Evolutionary conservation across 1,140 invertebrate species (phyloP).

Genomic region (Calycopis cecrops): DNA sequence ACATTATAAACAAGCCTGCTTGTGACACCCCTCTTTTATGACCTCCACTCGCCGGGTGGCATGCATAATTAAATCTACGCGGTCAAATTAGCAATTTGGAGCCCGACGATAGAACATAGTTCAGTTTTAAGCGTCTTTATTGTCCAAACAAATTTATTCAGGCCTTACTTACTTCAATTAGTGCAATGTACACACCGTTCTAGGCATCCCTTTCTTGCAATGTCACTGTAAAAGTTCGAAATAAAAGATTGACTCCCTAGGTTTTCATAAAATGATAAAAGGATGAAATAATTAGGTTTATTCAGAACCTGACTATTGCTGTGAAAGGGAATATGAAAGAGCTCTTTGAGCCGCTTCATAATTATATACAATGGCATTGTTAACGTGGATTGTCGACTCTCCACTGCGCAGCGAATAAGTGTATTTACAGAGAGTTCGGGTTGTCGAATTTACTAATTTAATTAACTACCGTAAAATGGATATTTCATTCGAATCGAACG

Average conservation of each 20-base stretch:
- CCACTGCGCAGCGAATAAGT: conserved; percentile 26
- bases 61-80: conserved; percentile 72
- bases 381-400: conserved; percentile 25
- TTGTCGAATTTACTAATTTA: not conserved
- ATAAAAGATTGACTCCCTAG: conserved; percentile 30
- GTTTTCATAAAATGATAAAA: conserved; percentile 35
- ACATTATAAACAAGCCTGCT: conserved; percentile 69
- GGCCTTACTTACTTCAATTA: conserved; percentile 45
- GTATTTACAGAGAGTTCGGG: conserved; percentile 9
- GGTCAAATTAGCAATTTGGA: conserved; percentile 72
- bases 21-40: conserved; percentile 62
- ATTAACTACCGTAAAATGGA: not conserved
- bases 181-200: conserved; percentile 30
- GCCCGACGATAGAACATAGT: conserved; percentile 64
- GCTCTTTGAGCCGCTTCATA: conserved; percentile 20
- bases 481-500: no score
- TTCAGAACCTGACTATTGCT: conserved; percentile 29
- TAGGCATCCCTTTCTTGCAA: conserved; percentile 24
- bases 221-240: conserved; percentile 25
- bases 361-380: conserved; percentile 27
- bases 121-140: conserved; percentile 65
- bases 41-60: conserved; percentile 48
- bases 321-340: conserved; percentile 30
- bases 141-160: conserved; percentile 61
- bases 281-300: conserved; percentile 38